A percentile compares a stretch with the other conserved stretches of the same genome.
phyloP scores from a whole-genome alignment of 1,140 invertebrate genomes.

The Eumaeus atala region DNA sequence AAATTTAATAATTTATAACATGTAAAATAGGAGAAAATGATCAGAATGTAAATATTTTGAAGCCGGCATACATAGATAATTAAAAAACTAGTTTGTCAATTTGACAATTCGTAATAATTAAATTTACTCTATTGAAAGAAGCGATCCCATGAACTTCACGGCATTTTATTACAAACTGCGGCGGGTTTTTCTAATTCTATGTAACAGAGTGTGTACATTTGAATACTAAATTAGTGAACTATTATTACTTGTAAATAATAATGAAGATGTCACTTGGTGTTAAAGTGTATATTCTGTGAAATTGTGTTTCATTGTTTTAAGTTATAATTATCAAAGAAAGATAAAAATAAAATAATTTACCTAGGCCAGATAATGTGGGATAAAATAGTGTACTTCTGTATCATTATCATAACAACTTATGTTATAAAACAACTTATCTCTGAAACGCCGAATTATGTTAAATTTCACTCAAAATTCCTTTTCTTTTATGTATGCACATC shows the following conservation, averaged over 20 bases:
- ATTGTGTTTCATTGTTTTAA: not conserved
- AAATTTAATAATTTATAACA: not conserved
- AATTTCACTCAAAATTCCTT: slow-evolving; percentile 72
- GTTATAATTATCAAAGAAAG: not conserved
- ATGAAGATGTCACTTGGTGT: not conserved
- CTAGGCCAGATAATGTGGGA: slow-evolving; percentile 48
- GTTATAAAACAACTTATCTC: slow-evolving; percentile 68
- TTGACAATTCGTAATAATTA: slow-evolving; percentile 2
- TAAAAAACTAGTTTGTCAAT: not conserved
- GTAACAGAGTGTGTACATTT: not conserved
- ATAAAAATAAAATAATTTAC: not conserved
- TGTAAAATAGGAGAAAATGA: too few relatives aligned
- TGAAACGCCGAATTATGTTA: slow-evolving; percentile 66
- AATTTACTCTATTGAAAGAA: not conserved
- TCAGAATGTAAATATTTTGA: too few relatives aligned
- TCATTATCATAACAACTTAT: slow-evolving; percentile 55
- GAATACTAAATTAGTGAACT: not conserved
- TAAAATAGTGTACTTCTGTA: slow-evolving; percentile 56
- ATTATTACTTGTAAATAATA: not conserved
- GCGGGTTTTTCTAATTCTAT: slow-evolving; percentile 3
- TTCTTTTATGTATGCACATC: slow-evolving; percentile 67
- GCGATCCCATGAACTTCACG: not conserved
- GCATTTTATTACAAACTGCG: not conserved
- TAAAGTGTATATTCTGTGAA: not conserved
- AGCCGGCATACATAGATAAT: not conserved